A percentile compares a stretch with the other conserved stretches of the same genome.
phyloP scores from a whole-genome alignment of 2,888 invertebrate species.

The Cephus pygmeus region DNA sequence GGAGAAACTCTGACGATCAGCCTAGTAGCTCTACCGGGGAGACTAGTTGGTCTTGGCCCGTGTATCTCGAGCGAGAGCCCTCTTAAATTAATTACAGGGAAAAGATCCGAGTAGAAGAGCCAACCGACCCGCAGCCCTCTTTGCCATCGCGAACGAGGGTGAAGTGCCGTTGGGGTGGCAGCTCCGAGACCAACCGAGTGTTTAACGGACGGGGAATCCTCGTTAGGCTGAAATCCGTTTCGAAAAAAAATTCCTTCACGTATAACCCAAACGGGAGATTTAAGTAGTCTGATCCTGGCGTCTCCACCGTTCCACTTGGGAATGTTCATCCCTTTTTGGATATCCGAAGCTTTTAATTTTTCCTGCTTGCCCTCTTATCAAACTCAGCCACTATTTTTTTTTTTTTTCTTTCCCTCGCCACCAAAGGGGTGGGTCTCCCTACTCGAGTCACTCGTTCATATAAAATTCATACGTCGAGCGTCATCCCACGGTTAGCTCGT shows the following conservation, averaged over 20 bases:
- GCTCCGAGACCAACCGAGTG: slow-evolving; percentile 37
- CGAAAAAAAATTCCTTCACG: slow-evolving; percentile 46
- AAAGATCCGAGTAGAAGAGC: slow-evolving; percentile 58
- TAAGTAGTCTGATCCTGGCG: slow-evolving; percentile 32
- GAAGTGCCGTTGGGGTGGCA: slow-evolving; percentile 2
- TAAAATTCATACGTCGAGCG: not conserved
- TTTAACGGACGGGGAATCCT: slow-evolving; percentile 52
- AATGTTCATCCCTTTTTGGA: not conserved
- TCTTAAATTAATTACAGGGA: slow-evolving; percentile 65
- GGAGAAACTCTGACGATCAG: not conserved
- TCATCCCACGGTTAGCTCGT: not conserved
- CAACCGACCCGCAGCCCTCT: slow-evolving; percentile 26
- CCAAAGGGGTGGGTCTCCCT: not conserved
- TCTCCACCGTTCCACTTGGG: slow-evolving; percentile 1
- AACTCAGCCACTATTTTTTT: not conserved
- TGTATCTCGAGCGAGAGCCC: slow-evolving; percentile 51
- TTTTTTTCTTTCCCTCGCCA: too few relatives aligned
- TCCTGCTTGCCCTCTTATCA: not conserved
- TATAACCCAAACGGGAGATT: slow-evolving; percentile 37
- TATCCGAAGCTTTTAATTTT: not conserved
- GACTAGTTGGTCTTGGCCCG: not conserved
- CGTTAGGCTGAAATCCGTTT: slow-evolving; percentile 45
- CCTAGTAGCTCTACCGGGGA: not conserved
- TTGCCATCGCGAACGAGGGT: slow-evolving; percentile 21
- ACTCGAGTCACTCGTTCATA: not conserved